Conservation (phyloP, 2,113 vertebrate genomes). For the Tetraodon nigroviridis region DNA sequence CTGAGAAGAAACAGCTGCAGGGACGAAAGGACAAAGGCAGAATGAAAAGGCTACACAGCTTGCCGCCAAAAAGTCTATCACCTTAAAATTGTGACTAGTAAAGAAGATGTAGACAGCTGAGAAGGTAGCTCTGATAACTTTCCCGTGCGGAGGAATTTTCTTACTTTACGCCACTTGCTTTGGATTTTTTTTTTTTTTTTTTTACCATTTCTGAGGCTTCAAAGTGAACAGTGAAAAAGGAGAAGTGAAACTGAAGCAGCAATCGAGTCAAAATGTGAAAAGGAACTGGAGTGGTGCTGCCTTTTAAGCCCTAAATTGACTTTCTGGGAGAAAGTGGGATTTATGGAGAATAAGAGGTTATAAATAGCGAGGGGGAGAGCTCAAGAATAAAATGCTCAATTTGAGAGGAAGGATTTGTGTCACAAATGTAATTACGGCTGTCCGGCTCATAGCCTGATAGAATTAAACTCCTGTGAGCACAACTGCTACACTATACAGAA, state of each 20-base stretch:
- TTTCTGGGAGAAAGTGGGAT: conserved; percentile 67
- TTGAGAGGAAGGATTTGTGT: conserved; percentile 76
- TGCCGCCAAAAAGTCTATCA: too few relatives aligned
- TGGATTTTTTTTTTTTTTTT: conserved; percentile 5
- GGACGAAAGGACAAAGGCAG: neutral
- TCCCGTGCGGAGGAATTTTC: too few relatives aligned
- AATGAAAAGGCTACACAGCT: neutral
- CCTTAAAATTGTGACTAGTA: too few relatives aligned
- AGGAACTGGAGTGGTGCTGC: conserved; percentile 36
- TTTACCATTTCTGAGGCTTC: conserved; percentile 35
- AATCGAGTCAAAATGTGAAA: neutral
- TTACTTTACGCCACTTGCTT: neutral
- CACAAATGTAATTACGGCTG: conserved; percentile 76
- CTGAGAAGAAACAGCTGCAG: neutral
- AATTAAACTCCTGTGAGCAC: conserved; percentile 69
- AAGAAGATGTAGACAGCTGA: too few relatives aligned
- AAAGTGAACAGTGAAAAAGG: conserved; percentile 24
- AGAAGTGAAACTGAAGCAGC: neutral
- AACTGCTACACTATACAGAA: conserved; percentile 27
- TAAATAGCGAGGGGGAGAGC: conserved; percentile 58
- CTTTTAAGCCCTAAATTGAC: conserved; percentile 71
- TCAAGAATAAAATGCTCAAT: conserved; percentile 70
- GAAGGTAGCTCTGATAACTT: too few relatives aligned
- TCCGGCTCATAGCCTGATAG: conserved; percentile 68
- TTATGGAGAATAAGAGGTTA: conserved; percentile 68